phyloP scores from a whole-genome alignment of 2,888 invertebrate genomes.

The Catotricha subobsoleta region DNA sequence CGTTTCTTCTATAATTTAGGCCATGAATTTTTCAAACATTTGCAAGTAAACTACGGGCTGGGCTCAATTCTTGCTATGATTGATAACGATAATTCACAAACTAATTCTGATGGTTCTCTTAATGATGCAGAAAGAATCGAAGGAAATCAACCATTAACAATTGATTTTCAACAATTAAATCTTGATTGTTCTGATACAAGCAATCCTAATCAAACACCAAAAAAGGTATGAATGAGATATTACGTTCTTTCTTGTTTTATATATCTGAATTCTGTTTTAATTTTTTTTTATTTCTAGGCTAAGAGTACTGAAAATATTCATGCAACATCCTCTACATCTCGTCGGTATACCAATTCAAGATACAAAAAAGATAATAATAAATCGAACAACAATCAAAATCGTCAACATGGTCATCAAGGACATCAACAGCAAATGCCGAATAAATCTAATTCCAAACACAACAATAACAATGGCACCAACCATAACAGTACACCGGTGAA shows the following conservation, averaged over 20 bases:
- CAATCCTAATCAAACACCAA: not conserved
- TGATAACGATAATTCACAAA: not conserved
- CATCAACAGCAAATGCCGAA: not conserved
- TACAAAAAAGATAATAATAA: not conserved
- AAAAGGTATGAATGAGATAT: not conserved
- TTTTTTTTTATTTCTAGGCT: too few relatives aligned
- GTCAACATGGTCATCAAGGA: not conserved
- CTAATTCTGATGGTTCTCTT: not conserved
- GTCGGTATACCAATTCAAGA: not conserved
- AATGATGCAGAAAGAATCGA: not conserved
- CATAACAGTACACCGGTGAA: not conserved
- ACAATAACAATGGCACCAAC: not conserved
- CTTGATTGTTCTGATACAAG: not conserved
- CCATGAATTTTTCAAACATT: not conserved
- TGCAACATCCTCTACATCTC: too few relatives aligned
- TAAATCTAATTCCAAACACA: too few relatives aligned
- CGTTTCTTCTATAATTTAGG: constrained; percentile 7
- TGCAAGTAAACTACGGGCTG: not conserved
- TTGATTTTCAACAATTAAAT: constrained; percentile 1
- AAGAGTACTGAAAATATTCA: too few relatives aligned
- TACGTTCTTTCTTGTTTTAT: too few relatives aligned
- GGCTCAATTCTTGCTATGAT: not conserved
- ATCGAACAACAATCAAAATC: not conserved
- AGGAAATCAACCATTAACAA: not conserved
- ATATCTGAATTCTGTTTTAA: too few relatives aligned